These are phyloP conservation scores for Grallaria varia DNA, from an alignment of 2,113 vertebrate genomes.

Conservation along the genomic window DNA sequence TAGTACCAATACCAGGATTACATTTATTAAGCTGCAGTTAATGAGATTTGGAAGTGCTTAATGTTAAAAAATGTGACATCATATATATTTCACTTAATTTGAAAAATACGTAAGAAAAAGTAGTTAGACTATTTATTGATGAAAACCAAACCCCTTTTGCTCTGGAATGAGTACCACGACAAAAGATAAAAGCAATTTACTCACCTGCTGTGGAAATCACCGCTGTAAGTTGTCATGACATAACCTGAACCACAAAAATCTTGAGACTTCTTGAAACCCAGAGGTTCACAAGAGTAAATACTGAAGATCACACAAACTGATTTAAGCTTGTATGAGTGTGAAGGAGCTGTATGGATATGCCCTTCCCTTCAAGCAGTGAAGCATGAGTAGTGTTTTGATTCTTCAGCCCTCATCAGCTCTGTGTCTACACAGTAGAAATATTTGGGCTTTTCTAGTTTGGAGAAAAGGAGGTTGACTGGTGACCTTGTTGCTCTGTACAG, in stretches of 20 bases:
- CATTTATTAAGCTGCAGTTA: neutral
- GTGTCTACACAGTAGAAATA: neutral
- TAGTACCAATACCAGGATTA: neutral
- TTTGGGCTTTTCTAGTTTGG: neutral
- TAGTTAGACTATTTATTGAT: neutral
- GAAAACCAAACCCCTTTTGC: neutral
- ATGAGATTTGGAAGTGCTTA: slow-evolving; percentile 23
- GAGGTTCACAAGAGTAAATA: neutral
- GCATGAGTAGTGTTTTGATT: neutral
- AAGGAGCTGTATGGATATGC: neutral
- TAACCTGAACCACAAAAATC: neutral
- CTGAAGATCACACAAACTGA: neutral
- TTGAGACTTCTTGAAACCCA: neutral
- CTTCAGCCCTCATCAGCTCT: neutral
- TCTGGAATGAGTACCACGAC: neutral
- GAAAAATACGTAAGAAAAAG: neutral
- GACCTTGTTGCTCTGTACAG: neutral
- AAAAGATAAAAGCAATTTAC: neutral
- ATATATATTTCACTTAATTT: neutral
- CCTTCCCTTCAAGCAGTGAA: neutral
- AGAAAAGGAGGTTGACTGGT: neutral
- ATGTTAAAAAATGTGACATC: neutral
- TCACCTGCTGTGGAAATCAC: neutral
- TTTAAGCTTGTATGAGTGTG: neutral
- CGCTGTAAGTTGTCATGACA: neutral